Percentiles rank a stretch among this genome's conserved stretches.
phyloP scores from a whole-genome alignment of 1,140 invertebrate species.

The Lysiphlebus fabarum region DNA sequence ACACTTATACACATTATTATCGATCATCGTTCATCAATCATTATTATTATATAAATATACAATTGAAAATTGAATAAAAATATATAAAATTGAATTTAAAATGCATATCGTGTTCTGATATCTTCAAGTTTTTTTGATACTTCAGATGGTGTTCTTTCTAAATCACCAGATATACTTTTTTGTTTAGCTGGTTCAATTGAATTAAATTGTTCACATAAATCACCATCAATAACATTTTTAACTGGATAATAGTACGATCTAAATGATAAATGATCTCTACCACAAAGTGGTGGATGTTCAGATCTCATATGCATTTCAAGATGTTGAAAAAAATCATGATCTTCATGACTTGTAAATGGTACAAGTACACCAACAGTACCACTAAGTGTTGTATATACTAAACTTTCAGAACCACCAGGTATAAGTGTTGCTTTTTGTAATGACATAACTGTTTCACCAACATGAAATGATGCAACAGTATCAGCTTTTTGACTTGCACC shows the following conservation, averaged over 20 bases:
- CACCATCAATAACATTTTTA: constrained; percentile 98
- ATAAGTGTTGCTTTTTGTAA: constrained; percentile 94
- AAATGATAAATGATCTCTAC: constrained; percentile 95
- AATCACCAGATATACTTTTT: constrained; percentile 88
- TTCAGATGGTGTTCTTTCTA: constrained; percentile 92
- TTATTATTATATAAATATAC: not conserved
- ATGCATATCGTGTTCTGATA: constrained; percentile 89
- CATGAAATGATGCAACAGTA: constrained; percentile 86
- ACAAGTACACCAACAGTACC: constrained; percentile 95
- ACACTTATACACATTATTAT: too few species aligned
- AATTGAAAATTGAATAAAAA: constrained; percentile 12
- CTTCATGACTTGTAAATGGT: constrained; percentile 96
- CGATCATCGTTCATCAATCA: not conserved
- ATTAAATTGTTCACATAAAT: constrained; percentile 98
- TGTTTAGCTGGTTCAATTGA: constrained; percentile 92
- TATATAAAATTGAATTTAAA: constrained; percentile 63
- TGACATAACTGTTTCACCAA: constrained; percentile 91
- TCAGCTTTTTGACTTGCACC: constrained; percentile 98
- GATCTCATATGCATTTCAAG: constrained; percentile 99
- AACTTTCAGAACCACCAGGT: constrained; percentile 92
- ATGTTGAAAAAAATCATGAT: constrained; percentile 99
- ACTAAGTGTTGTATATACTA: constrained; percentile 94
- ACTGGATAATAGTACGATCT: constrained; percentile 97
- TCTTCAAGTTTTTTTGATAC: constrained; percentile 95
- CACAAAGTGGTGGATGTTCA: constrained; percentile 93